Evolutionary conservation across 1,140 invertebrate genomes (phyloP), one percentile per base, ranked within the genome.

Genomic region (Drosophila bifasciata): DNA sequence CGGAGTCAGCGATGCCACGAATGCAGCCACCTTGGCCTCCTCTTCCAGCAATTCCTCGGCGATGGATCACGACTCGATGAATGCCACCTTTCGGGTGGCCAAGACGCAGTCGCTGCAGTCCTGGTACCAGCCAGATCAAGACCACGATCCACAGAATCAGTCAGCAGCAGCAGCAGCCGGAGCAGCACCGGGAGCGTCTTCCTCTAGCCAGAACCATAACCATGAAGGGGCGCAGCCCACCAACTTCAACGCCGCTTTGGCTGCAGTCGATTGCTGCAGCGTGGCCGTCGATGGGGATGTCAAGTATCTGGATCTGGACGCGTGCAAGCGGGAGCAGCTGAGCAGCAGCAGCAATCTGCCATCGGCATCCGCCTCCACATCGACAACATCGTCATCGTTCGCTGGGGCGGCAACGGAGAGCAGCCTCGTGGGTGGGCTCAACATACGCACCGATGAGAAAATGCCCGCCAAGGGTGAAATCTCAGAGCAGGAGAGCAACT

Each of bases 401-500:
- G 81, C 85, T 11, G 77, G 79, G 21, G 90, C 74, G 0, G 79
- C 69, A 15, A 91, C 90, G 5, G 90, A 91, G 45, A 90, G 88
- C 50, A 91, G 90, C 16, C 52, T 91, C 39, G 83, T 88, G 5
- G 83, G 83, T 2, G 89, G 94, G 17, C 90, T 95, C 7, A 95
- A 96, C 80, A 96, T 97, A 75, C 94, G 95, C 70, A 94, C 96
- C 0, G 96, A 97, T 83, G 96, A 97, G 90, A 94, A 94, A 52
- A 97, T 97, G 96, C 96, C 96, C 32, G 94, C 96, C 0, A 93
- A 95, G 68, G 96, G 96, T 6, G 96, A 96, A 92, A 92, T 96
- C 9, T 96, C 95, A 5, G 96, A 95, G 25, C 96, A 96, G 89
- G 96, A 96, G 69, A 96, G 96, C 91, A 95, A 96, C 79, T 95